Base-by-base conservation (phyloP, 2,797 vertebrate genomes). In the Passerculus sandwichensis region DNA sequence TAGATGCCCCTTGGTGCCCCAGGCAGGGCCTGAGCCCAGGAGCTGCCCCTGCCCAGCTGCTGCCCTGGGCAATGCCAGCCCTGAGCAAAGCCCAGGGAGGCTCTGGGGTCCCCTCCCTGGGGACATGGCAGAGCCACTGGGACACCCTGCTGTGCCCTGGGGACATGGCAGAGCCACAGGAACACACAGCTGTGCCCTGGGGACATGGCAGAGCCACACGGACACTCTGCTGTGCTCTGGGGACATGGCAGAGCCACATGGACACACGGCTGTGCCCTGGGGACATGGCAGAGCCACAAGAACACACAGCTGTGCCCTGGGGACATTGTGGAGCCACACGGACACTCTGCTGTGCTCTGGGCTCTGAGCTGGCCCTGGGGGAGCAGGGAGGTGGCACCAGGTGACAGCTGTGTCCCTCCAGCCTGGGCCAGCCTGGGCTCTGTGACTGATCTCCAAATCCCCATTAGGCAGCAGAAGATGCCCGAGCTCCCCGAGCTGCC, bases 171-270 rank as follows among this genome's bases (percentile, higher is more conserved):
- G 44, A 44, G 44, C 44, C 44, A 19, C 44, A 44, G 2, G 17
- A 18, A 18, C 18, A 10, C 44, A 0, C 26, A 4, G 48, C 64
- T 2, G 47, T 21, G 74, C 19, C 5, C 10, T 9, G 34, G 53
- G 44, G 42, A 17, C 42, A 42, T 16, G 7, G 40, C 40, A 42
- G 40, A 42, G 40, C 40, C 40, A 42, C 40, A 42, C 2, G 40
- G 6, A 42, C 40, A 42, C 40, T 4, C 15, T 3, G 40, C 40
- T 40, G 40, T 40, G 40, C 20, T 4, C 10, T 9, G 34, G 53
- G 2, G 38, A 3, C 4, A 3, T 3, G 2, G 2, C 57, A 32
- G 66, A 27, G 10, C 12, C 6, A 0, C 21, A 16, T 1, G 47
- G 20, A 53, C 67, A 42, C 50, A 3, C 17, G 5, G 17, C 42